Evolutionary conservation across 1,140 invertebrate genomes (phyloP).

Genomic region (Littorina saxatilis): DNA sequence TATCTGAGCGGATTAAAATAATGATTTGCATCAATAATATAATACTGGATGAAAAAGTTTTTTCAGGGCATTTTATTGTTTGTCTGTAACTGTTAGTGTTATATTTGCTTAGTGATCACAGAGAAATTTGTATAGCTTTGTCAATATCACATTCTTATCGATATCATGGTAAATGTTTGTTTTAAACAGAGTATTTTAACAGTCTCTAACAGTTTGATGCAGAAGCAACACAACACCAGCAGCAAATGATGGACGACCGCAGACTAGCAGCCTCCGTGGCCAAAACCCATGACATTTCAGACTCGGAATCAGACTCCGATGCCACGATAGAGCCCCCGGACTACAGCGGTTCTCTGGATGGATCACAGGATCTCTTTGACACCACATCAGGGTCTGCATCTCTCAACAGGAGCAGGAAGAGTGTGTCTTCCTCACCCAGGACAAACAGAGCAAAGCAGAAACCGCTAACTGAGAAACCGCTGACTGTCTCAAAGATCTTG

Average conservation of each 20-base stretch:
- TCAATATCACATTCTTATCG: background rate
- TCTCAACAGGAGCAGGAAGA: background rate
- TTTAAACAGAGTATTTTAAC: background rate
- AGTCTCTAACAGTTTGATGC: conserved; percentile 12
- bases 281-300: background rate
- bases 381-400: background rate
- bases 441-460: background rate
- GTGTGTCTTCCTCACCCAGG: background rate
- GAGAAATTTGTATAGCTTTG: no score
- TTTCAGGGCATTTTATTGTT: no score
- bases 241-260: background rate
- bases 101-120: no score
- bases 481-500: no score
- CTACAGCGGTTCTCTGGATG: background rate
- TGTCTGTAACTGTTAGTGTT: no score
- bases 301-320: conserved; percentile 44
- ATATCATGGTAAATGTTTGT: background rate
- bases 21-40: background rate
- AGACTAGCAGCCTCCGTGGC: background rate
- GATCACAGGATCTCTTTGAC: conserved; percentile 38
- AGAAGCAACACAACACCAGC: background rate
- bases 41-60: background rate
- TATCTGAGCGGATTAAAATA: background rate
- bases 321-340: conserved; percentile 34
- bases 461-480: background rate